Percentiles rank a stretch among this genome's conserved stretches.
Evolutionary conservation across 2,888 invertebrate genomes (phyloP).

Genomic region (Zootermopsis nevadensis): DNA sequence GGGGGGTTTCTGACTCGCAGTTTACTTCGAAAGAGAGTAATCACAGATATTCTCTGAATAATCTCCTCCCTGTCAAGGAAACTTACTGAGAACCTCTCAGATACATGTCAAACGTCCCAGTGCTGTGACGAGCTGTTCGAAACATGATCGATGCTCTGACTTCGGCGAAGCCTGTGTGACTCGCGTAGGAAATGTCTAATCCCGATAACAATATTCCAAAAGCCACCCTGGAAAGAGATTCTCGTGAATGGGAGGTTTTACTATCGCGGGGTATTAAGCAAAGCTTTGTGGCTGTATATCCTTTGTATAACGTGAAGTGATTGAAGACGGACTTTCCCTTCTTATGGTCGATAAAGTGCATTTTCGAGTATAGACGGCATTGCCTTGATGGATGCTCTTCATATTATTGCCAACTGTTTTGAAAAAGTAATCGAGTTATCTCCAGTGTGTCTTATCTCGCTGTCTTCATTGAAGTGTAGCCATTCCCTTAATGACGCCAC

Average conservation of each 20-base stretch:
- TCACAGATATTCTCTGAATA: too few relatives aligned
- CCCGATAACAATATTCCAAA: too few relatives aligned
- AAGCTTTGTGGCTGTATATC: not conserved
- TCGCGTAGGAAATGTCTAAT: too few relatives aligned
- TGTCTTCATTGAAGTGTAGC: not conserved
- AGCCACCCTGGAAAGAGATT: not conserved
- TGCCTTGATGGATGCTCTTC: slow-evolving; percentile 42
- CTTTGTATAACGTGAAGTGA: not conserved
- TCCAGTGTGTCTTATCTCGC: not conserved
- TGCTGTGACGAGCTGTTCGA: too few relatives aligned
- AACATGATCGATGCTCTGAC: too few relatives aligned
- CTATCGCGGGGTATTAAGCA: not conserved
- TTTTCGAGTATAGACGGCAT: slow-evolving; percentile 44
- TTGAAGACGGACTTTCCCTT: slow-evolving; percentile 13
- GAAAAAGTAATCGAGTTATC: not conserved
- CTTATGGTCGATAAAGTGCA: slow-evolving; percentile 26
- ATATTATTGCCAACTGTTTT: slow-evolving; percentile 18
- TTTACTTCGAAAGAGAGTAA: too few relatives aligned
- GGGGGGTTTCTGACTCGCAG: too few relatives aligned
- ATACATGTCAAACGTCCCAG: too few relatives aligned
- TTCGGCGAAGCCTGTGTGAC: too few relatives aligned
- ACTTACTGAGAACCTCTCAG: too few relatives aligned
- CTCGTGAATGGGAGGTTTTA: not conserved
- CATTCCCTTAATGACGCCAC: not conserved
- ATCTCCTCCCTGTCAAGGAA: too few relatives aligned